These are phyloP conservation scores for Sapajus apella DNA, from an alignment of 2,113 vertebrate genomes.

Conservation along the genomic window DNA sequence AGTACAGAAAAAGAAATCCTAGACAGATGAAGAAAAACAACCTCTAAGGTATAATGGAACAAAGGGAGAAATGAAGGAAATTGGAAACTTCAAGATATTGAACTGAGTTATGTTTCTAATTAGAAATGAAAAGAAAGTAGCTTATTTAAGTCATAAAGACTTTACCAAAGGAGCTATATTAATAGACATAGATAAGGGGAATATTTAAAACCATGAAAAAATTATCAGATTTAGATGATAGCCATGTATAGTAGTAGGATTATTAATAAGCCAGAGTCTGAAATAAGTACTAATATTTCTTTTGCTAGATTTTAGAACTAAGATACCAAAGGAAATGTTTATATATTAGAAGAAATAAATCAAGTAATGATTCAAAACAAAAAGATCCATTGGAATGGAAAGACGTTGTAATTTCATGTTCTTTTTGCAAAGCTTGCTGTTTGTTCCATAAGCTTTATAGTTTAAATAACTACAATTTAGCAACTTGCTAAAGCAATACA, in stretches of 20 bases:
- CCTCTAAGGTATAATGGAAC: neutral
- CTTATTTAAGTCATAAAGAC: neutral
- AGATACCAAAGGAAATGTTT: neutral
- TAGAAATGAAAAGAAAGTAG: constrained; percentile 39
- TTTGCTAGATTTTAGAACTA: constrained; percentile 11
- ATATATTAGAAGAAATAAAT: neutral
- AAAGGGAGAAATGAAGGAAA: neutral
- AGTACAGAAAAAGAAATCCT: neutral
- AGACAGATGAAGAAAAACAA: neutral
- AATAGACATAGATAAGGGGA: neutral
- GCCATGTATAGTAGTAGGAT: neutral
- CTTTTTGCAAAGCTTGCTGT: neutral
- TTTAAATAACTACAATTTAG: constrained; percentile 33
- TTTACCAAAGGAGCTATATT: neutral
- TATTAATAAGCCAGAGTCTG: neutral
- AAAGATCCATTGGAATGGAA: neutral
- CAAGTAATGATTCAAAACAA: neutral
- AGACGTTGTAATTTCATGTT: neutral
- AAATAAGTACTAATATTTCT: neutral
- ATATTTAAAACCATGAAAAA: neutral
- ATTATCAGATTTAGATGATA: neutral
- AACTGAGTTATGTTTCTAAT: neutral
- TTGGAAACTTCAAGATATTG: neutral
- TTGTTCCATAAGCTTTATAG: neutral
- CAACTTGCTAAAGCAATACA: neutral